Base-by-base conservation (phyloP, 2,113 vertebrate genomes). In the Cyanoramphus novaezelandiae region DNA sequence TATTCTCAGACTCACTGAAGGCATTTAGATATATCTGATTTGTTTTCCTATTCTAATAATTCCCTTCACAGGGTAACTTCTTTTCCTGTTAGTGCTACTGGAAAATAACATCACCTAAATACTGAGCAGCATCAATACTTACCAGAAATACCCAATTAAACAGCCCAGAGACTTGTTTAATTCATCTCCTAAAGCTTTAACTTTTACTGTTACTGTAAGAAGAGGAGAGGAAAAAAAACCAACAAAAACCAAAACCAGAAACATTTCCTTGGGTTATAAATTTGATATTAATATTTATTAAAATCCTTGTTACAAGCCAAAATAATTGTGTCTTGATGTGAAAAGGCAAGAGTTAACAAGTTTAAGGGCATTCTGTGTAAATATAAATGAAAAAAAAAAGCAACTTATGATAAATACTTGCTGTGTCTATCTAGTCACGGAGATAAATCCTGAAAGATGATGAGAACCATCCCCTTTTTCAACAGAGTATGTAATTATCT, bases 371-470 rank as follows among this genome's bases (percentile, higher is more conserved):
- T 57, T 75, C 53, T 27, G 27, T 52, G 39, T n/a, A 78, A 88
- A 63, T 43, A 70, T 43, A 68, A 63, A 78, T 59, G 13, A 23
- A n/a, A 59, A n/a, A 23, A 23, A 75, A 91, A 79, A 49, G 3
- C 7, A 81, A 31, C 35, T 55, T 53, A 31, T 8, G 12, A 77
- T 74, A 80, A 92, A 70, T 83, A 92, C 16, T 67, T 81, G 62
- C 77, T 94, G 29, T 67, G 33, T 24, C 68, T 95, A 44, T 55
- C 80, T 64, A 62, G 33, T 78, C 29, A 20, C 20, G 63, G 53
- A 91, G 75, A 89, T 88, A 89, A 96, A 89, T 67, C 50, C 81
- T 60, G 39, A 91, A 88, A 81, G 76, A 90, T 68, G 49, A 63
- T 65, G 63, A 89, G 70, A 89, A 83, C 39, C 76, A 84, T 50